Percentiles rank a stretch among this genome's conserved stretches.
Conservation (phyloP, 2,113 vertebrate species). For the Pavo muticus region DNA sequence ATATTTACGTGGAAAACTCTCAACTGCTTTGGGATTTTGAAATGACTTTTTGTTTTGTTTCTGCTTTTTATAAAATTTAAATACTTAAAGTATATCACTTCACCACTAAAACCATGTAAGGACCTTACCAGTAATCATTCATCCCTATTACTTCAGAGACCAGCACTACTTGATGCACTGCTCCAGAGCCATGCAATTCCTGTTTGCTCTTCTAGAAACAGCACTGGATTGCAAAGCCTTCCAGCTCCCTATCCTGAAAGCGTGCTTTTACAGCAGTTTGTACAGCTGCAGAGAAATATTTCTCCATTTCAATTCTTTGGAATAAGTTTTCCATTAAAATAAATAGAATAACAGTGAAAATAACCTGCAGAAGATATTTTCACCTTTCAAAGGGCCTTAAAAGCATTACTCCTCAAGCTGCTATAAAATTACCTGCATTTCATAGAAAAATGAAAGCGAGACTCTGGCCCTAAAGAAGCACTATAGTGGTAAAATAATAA, state of each 20-base stretch:
- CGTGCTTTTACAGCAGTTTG: background rate
- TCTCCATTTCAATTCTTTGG: background rate
- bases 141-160: background rate
- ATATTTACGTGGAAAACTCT: background rate
- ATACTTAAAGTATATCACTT: conserved; percentile 27
- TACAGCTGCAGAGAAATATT: background rate
- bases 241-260: background rate
- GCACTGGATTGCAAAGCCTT: background rate
- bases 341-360: background rate
- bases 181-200: conserved; percentile 1
- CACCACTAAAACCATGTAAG: background rate
- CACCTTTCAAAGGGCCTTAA: background rate
- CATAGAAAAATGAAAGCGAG: background rate
- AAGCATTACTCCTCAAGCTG: background rate
- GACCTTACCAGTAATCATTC: background rate
- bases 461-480: background rate
- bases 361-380: background rate
- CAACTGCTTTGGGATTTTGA: background rate
- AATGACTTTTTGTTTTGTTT: background rate
- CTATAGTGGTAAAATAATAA: background rate
- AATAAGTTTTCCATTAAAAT: background rate
- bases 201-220: background rate
- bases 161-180: background rate
- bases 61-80: background rate
- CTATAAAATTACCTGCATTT: background rate